These are phyloP conservation scores for Oncorhynchus clarkii DNA, from an alignment of 2,113 vertebrate species.

Conservation along the genomic window DNA sequence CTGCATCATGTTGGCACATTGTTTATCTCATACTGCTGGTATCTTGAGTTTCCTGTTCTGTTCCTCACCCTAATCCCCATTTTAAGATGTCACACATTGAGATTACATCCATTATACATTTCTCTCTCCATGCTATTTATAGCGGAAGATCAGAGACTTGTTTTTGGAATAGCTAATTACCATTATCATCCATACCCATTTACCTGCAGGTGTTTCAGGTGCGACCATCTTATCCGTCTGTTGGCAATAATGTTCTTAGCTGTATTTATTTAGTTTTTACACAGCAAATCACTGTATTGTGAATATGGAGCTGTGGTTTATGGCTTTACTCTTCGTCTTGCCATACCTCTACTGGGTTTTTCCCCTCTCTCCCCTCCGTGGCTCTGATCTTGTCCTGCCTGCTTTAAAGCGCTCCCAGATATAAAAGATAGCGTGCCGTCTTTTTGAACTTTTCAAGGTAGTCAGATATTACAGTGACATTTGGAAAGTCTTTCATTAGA, in stretches of 20 bases:
- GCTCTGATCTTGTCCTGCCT: conserved; percentile 11
- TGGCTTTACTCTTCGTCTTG: background rate
- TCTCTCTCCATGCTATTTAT: conserved; percentile 32
- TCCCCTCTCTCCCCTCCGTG: background rate
- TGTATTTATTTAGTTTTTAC: background rate
- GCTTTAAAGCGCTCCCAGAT: conserved; percentile 28
- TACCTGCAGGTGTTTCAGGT: conserved; percentile 17
- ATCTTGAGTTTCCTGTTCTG: background rate
- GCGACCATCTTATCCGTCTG: background rate
- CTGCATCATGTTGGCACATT: background rate
- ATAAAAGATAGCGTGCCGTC: conserved; percentile 26
- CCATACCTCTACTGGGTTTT: background rate
- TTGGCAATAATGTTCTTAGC: background rate
- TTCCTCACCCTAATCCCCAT: conserved; percentile 22
- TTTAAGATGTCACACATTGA: conserved; percentile 28
- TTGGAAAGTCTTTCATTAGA: conserved; percentile 57
- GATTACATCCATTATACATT: conserved; percentile 14
- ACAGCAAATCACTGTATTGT: background rate
- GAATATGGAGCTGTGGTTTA: background rate
- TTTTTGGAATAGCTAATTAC: conserved; percentile 24
- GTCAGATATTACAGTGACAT: conserved; percentile 55
- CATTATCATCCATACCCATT: conserved; percentile 2
- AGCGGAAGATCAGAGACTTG: conserved; percentile 33
- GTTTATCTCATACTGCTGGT: background rate
- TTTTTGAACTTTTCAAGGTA: conserved; percentile 55